phyloP scores from a whole-genome alignment of 2,113 vertebrate species.

The Bubo bubo region DNA sequence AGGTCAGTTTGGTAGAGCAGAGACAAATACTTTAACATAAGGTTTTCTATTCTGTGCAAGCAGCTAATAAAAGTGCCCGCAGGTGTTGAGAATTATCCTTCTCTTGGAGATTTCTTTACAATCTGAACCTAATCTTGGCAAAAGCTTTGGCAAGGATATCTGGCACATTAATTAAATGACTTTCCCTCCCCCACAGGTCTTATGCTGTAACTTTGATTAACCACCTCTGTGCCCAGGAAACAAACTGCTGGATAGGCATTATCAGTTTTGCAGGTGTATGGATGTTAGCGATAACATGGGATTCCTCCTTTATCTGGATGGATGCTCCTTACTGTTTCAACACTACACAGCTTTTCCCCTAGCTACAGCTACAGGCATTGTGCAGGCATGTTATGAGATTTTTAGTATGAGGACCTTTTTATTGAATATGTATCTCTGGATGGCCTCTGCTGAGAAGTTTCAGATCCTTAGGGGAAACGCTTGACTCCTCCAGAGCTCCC shows the following conservation, averaged over 20 bases:
- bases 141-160: constrained; percentile 63
- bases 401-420: neutral
- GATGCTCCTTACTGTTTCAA: constrained; percentile 13
- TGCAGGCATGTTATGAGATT: neutral
- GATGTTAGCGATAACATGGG: constrained; percentile 17
- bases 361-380: neutral
- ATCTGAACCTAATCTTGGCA: constrained; percentile 64
- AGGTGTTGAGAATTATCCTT: constrained; percentile 68
- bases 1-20: constrained; percentile 35
- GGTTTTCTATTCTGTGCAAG: constrained; percentile 49
- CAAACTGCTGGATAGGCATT: neutral
- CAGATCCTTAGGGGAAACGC: neutral
- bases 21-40: constrained; percentile 55
- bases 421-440: neutral
- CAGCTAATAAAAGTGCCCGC: constrained; percentile 66
- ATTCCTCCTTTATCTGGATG: constrained; percentile 35
- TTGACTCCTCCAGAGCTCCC: neutral
- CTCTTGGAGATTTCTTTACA: constrained; percentile 61
- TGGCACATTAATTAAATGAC: constrained; percentile 62
- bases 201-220: constrained; percentile 56
- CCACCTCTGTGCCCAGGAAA: constrained; percentile 36
- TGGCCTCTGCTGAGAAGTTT: constrained; percentile 4
- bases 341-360: neutral
- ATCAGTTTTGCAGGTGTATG: constrained; percentile 56
- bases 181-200: constrained; percentile 17